Evolutionary conservation across 2,888 invertebrate species (phyloP).

Genomic region (Pediacus dermestoides): DNA sequence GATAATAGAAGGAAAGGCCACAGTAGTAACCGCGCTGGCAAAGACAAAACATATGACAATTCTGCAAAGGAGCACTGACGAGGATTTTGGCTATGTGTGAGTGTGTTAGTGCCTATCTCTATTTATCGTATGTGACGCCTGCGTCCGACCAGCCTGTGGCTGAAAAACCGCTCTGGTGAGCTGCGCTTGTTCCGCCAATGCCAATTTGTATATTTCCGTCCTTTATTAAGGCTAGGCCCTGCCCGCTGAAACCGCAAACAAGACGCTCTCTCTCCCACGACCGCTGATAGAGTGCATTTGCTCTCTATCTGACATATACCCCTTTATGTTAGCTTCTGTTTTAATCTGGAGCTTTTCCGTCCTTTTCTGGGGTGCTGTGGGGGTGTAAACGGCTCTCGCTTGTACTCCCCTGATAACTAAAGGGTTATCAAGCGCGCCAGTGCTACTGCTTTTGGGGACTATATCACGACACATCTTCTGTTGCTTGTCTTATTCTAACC

Average conservation of each 20-base stretch:
- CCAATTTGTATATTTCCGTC: slow-evolving; percentile 64
- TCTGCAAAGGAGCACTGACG: slow-evolving; percentile 26
- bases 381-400: slow-evolving; percentile 17
- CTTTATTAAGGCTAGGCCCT: slow-evolving; percentile 66
- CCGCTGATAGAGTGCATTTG: slow-evolving; percentile 51
- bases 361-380: slow-evolving; percentile 35
- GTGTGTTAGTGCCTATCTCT: too few species aligned
- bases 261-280: slow-evolving; percentile 55
- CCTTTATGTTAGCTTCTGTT: slow-evolving; percentile 49
- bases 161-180: slow-evolving; percentile 48
- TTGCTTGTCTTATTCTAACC: slow-evolving; percentile 34
- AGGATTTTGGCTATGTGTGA: too few species aligned
- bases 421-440: slow-evolving; percentile 52
- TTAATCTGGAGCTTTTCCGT: slow-evolving; percentile 45
- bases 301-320: slow-evolving; percentile 46
- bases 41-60: slow-evolving; percentile 46
- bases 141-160: slow-evolving; percentile 45
- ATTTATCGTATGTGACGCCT: slow-evolving; percentile 43
- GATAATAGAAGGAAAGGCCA: slow-evolving; percentile 49
- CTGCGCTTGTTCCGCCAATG: slow-evolving; percentile 48
- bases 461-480: slow-evolving; percentile 40
- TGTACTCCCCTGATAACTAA: slow-evolving; percentile 48
- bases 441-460: slow-evolving; percentile 42
- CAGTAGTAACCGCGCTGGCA: slow-evolving; percentile 41
- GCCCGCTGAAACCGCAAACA: slow-evolving; percentile 67